These are phyloP conservation scores for Pygocentrus nattereri DNA, from an alignment of 2,797 vertebrate species.

Conservation along the genomic window DNA sequence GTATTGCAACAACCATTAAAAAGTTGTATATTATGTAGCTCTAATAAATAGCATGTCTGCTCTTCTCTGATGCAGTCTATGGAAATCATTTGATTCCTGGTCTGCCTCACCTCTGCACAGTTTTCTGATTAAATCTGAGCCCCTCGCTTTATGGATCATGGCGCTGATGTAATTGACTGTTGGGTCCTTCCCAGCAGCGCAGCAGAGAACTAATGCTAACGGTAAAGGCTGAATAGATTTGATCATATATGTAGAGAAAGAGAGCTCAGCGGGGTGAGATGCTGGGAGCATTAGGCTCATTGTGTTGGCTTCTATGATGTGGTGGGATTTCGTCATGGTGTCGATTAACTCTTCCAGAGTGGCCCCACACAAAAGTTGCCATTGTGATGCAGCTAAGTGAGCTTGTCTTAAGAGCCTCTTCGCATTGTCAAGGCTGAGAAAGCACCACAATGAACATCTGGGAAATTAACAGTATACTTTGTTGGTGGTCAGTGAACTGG, in stretches of 20 bases:
- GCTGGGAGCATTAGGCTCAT: background rate
- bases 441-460: background rate
- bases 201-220: background rate
- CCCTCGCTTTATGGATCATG: background rate
- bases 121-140: constrained; percentile 2
- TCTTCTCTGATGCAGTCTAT: background rate
- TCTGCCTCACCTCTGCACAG: background rate
- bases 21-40: background rate
- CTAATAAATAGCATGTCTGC: too few relatives aligned
- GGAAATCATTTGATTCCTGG: background rate
- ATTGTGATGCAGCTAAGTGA: background rate
- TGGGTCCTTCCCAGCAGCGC: constrained; percentile 20
- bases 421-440: background rate
- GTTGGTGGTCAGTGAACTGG: constrained; percentile 4
- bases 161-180: background rate
- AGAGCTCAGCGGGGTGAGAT: background rate
- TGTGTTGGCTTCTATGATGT: background rate
- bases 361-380: background rate
- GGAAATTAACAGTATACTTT: background rate
- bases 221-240: constrained; percentile 6
- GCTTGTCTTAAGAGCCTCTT: constrained; percentile 7
- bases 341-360: background rate
- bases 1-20: background rate
- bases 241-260: background rate
- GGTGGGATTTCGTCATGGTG: constrained; percentile 18